Conservation (phyloP, 1,140 invertebrate species). For the Ladona fulva region DNA sequence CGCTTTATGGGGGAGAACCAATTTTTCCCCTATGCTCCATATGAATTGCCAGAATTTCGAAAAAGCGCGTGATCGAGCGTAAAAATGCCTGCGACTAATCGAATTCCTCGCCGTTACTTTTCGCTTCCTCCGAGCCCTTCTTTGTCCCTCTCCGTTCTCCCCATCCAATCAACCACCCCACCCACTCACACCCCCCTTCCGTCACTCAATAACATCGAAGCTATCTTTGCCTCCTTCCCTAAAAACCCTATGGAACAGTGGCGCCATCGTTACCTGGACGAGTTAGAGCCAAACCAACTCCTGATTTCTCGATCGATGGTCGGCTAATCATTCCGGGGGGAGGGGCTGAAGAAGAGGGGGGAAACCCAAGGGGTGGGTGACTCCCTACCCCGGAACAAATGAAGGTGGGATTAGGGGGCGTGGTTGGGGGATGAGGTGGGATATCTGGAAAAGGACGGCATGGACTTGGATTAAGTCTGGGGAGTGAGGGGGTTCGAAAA, state of each 20-base stretch:
- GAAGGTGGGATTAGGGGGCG: not conserved
- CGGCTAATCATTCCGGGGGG: not conserved
- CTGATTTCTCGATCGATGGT: not conserved
- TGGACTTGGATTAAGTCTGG: not conserved
- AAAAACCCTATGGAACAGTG: not conserved
- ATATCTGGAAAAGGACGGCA: not conserved
- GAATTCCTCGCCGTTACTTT: not conserved
- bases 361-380: not conserved
- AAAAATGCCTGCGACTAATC: not conserved
- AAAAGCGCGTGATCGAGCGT: not conserved
- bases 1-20: too few relatives aligned
- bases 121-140: not conserved
- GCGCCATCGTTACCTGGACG: constrained; percentile 6
- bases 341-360: not conserved
- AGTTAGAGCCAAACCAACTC: not conserved
- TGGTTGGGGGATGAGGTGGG: not conserved
- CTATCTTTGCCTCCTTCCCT: not conserved
- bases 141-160: not conserved
- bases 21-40: too few relatives aligned
- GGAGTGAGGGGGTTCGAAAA: not conserved
- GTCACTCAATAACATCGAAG: not conserved
- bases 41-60: too few relatives aligned
- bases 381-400: not conserved
- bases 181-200: not conserved
- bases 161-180: not conserved